phyloP scores from a whole-genome alignment of 2,113 vertebrate species.

The Puffinus mauretanicus region DNA sequence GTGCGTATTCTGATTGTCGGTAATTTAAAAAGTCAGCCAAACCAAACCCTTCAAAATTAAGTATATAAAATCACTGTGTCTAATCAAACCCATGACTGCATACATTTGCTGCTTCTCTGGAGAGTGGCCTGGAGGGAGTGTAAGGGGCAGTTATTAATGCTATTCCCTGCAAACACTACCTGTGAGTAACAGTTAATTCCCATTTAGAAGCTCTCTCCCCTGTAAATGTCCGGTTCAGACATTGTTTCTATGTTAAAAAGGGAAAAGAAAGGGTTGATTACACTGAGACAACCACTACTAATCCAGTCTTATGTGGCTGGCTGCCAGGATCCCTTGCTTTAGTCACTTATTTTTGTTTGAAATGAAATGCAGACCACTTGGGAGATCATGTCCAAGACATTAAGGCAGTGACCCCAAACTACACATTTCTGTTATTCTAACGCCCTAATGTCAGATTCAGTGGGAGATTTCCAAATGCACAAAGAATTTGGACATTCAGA shows the following conservation, averaged over 20 bases:
- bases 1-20: not conserved
- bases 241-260: not conserved
- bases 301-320: not conserved
- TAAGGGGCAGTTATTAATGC: not conserved
- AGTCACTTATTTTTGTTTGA: not conserved
- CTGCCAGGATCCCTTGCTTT: not conserved
- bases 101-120: not conserved
- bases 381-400: not conserved
- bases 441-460: not conserved
- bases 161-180: not conserved
- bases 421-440: not conserved
- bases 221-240: not conserved
- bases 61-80: not conserved
- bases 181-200: not conserved
- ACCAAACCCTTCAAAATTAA: not conserved
- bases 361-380: not conserved
- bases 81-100: constrained; percentile 13
- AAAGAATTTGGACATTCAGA: not conserved
- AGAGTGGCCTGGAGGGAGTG: not conserved
- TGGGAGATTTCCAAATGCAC: not conserved
- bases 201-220: not conserved
- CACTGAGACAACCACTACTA: not conserved
- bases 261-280: not conserved
- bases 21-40: constrained; percentile 22
- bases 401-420: not conserved